Conservation (phyloP, 2,113 vertebrate genomes). For the Callipepla californica region DNA sequence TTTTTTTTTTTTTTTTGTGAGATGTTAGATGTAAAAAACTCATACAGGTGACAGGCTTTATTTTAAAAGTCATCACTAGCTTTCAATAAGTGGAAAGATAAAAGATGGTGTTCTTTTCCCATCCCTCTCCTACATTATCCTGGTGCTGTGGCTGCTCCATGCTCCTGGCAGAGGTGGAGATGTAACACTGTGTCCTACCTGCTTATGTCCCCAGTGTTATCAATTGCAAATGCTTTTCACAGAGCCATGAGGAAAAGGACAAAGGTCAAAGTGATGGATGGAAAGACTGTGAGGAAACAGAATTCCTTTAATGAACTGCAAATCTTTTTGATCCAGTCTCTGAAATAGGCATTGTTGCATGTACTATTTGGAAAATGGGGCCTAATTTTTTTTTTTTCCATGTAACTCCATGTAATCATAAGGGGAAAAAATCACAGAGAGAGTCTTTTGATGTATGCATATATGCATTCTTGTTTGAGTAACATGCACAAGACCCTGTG, state of each 20-base stretch:
- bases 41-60: not conserved
- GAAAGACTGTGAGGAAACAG: not conserved
- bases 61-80: not conserved
- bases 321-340: not conserved
- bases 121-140: not conserved
- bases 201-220: rapidly evolving
- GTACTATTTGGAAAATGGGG: not conserved
- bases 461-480: not conserved
- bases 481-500: not conserved
- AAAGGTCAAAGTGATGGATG: not conserved
- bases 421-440: not conserved
- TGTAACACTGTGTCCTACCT: not conserved
- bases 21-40: not conserved
- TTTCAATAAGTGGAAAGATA: not conserved
- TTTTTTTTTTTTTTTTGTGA: not conserved
- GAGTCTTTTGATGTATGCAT: not conserved
- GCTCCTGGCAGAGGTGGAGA: not conserved
- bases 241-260: not conserved
- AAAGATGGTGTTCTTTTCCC: not conserved
- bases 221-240: not conserved
- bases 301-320: conserved; percentile 14
- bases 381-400: not conserved
- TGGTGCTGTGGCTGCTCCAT: not conserved
- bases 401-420: not conserved
- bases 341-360: conserved; percentile 9